Conservation (phyloP, 2,797 vertebrate species). For the Sebastes reedi region DNA sequence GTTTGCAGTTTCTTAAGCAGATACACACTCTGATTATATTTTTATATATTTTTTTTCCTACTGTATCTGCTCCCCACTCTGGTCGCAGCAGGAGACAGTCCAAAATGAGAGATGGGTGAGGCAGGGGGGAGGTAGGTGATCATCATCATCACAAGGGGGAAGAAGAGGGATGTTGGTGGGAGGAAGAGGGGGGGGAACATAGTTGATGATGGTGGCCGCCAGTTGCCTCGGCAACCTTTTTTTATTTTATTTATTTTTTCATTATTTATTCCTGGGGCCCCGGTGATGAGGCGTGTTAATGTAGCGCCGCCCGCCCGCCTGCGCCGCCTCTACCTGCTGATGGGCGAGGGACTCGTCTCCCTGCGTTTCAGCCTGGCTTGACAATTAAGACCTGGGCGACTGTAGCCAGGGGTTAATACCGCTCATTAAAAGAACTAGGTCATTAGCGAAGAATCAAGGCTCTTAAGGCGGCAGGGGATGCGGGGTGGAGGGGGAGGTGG, state of each 20-base stretch:
- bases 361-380: constrained; percentile 95
- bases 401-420: constrained; percentile 99
- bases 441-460: constrained; percentile 99
- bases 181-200: constrained; percentile 14
- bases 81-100: constrained; percentile 83
- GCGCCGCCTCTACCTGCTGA: constrained; percentile 73
- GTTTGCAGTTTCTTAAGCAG: constrained; percentile 81
- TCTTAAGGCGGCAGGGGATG: constrained; percentile 94
- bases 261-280: constrained; percentile 89
- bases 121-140: constrained; percentile 13
- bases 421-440: constrained; percentile 99
- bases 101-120: constrained; percentile 50
- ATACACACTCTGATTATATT: constrained; percentile 89
- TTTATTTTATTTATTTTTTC: constrained; percentile 84
- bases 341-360: constrained; percentile 78
- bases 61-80: constrained; percentile 55
- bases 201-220: constrained; percentile 81
- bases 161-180: constrained; percentile 17
- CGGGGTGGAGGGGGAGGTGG: constrained; percentile 69
- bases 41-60: constrained; percentile 28
- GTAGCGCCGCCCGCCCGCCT: constrained; percentile 68
- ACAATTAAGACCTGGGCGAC: constrained; percentile 99
- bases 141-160: constrained; percentile 58
- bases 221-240: constrained; percentile 65
- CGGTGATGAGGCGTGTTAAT: constrained; percentile 92